phyloP scores from a whole-genome alignment of 53 echinoderm and acorn worm species.

The Apostichopus leukothele region DNA sequence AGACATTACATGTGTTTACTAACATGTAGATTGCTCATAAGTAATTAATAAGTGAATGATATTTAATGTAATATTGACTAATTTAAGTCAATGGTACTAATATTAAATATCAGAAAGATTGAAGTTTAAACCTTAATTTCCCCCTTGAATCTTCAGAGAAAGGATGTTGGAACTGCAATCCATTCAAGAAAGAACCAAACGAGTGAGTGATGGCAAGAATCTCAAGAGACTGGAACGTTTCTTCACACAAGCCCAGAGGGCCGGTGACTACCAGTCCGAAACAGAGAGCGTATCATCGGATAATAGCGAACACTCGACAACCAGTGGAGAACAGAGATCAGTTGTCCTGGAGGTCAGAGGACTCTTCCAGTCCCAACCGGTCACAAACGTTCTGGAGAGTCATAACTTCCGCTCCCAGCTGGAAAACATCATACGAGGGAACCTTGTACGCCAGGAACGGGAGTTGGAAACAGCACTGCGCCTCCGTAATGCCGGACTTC shows the following conservation, averaged over 20 bases:
- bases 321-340: conserved; percentile 29
- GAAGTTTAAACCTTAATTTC: not conserved
- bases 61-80: too few species aligned
- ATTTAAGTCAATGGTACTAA: not conserved
- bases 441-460: conserved; percentile 72
- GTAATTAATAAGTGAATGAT: too few species aligned
- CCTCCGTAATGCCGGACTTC: conserved; percentile 71
- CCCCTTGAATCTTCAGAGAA: conserved; percentile 57
- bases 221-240: conserved; percentile 51
- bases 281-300: conserved; percentile 24
- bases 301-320: conserved; percentile 22
- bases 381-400: conserved; percentile 70
- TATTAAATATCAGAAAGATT: not conserved
- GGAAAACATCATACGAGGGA: conserved; percentile 79
- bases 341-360: conserved; percentile 57
- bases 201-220: conserved; percentile 50
- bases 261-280: conserved; percentile 44
- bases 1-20: too few species aligned
- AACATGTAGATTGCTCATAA: too few species aligned
- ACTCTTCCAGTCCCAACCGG: conserved; percentile 65
- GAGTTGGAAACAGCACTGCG: conserved; percentile 75
- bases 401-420: conserved; percentile 69
- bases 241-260: conserved; percentile 34
- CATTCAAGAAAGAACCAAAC: conserved; percentile 59
- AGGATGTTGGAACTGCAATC: conserved; percentile 76